A percentile compares a stretch with the other conserved stretches of the same genome.
phyloP scores from a whole-genome alignment of 1,140 invertebrate species.

The Drosophila aff. region DNA sequence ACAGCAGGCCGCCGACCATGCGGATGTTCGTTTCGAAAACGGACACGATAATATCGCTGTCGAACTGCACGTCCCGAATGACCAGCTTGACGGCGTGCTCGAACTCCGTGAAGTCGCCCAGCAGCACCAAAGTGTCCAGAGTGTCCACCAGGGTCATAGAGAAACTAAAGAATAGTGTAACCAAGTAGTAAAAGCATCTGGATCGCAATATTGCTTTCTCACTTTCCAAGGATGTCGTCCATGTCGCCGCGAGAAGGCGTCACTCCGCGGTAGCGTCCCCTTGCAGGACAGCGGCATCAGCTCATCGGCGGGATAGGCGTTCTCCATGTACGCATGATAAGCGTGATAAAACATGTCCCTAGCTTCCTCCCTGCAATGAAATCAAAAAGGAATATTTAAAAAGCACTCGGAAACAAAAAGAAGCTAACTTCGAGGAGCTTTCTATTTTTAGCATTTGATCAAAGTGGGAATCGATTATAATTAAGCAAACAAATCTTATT shows the following conservation, averaged over 20 bases:
- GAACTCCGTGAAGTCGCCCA: slow-evolving; percentile 97
- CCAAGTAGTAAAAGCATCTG: background rate
- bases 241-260: slow-evolving; percentile 97
- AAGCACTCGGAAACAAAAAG: background rate
- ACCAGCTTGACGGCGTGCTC: slow-evolving; percentile 95
- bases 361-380: slow-evolving; percentile 86
- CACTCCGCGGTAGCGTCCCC: slow-evolving; percentile 93
- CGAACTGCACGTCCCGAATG: slow-evolving; percentile 94
- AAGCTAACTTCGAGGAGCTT: background rate
- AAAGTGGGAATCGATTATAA: background rate
- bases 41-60: slow-evolving; percentile 97
- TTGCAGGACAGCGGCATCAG: slow-evolving; percentile 98
- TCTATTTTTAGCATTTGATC: no score
- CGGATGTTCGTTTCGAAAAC: slow-evolving; percentile 99
- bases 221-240: slow-evolving; percentile 98
- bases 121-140: slow-evolving; percentile 95
- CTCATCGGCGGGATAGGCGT: slow-evolving; percentile 99
- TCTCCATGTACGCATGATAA: slow-evolving; percentile 98
- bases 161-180: slow-evolving; percentile 91
- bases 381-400: background rate
- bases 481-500: background rate
- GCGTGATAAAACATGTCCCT: slow-evolving; percentile 99
- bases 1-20: slow-evolving; percentile 96
- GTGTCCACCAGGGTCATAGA: slow-evolving; percentile 98
- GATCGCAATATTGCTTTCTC: slow-evolving; percentile 85